A percentile compares a stretch with the other conserved stretches of the same genome.
Conservation (phyloP, 2,797 vertebrate genomes). For the Xiphophorus birchmanni region DNA sequence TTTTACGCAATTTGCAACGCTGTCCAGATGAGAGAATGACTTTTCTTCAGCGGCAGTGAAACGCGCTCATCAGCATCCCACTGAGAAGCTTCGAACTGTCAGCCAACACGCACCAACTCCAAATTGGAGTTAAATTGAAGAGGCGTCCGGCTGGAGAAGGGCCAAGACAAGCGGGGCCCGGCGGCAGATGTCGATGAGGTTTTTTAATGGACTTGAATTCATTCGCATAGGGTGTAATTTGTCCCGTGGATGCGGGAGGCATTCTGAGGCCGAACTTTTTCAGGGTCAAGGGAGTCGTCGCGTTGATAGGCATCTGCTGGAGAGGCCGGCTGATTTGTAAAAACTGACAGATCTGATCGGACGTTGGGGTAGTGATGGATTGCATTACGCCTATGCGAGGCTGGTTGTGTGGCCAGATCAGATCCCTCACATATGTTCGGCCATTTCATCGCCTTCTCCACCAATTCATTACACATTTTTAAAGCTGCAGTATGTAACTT, state of each 20-base stretch:
- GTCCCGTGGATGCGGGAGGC: conserved; percentile 60
- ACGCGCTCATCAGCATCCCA: conserved; percentile 63
- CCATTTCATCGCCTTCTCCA: background rate
- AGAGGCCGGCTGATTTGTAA: conserved; percentile 34
- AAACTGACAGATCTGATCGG: conserved; percentile 57
- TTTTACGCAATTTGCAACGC: conserved; percentile 63
- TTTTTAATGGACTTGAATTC: conserved; percentile 75
- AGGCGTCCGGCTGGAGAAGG: conserved; percentile 70
- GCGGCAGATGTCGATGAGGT: conserved; percentile 74
- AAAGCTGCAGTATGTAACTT: background rate
- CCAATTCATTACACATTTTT: conserved; percentile 4
- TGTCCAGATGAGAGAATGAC: conserved; percentile 71
- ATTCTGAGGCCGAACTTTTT: conserved; percentile 46
- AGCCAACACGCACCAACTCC: conserved; percentile 67
- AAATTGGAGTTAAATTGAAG: conserved; percentile 78
- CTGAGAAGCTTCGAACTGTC: conserved; percentile 73
- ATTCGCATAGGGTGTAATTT: conserved; percentile 67
- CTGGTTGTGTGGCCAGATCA: conserved; percentile 17
- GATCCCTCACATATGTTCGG: conserved; percentile 9
- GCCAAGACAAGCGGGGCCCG: conserved; percentile 73
- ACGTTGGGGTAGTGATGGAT: conserved; percentile 60
- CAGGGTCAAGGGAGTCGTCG: conserved; percentile 59
- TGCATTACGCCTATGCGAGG: conserved; percentile 18
- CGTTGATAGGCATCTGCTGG: conserved; percentile 69
- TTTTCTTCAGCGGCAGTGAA: conserved; percentile 64